phyloP scores from a whole-genome alignment of 2,113 vertebrate species.

The Monarcha castaneiventris region DNA sequence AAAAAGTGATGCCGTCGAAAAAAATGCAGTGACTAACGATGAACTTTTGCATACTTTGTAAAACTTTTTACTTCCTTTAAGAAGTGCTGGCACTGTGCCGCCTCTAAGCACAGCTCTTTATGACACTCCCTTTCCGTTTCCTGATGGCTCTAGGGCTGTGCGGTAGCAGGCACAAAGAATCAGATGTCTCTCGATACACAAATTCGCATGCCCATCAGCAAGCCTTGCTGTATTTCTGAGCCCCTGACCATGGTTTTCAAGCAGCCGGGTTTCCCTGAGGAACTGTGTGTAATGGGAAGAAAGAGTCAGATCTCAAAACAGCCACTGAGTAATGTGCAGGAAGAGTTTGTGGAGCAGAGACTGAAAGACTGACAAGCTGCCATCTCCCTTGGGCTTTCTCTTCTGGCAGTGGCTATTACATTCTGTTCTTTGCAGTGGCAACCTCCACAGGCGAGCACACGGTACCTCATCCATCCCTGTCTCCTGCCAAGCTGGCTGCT shows the following conservation, averaged over 20 bases:
- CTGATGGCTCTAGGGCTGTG: neutral
- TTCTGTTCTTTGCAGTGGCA: neutral
- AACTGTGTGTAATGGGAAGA: accelerated
- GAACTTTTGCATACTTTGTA: neutral
- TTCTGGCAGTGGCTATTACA: neutral
- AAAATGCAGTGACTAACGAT: neutral
- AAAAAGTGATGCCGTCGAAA: neutral
- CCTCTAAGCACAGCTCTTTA: neutral
- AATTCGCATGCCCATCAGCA: neutral
- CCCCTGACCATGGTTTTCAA: neutral
- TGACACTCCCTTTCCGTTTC: neutral
- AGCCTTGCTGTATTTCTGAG: neutral
- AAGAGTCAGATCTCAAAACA: neutral
- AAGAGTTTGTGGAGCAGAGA: neutral
- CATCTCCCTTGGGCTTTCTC: neutral
- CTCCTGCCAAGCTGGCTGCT: accelerated
- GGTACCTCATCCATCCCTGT: neutral
- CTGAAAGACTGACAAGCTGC: neutral
- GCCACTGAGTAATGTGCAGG: neutral
- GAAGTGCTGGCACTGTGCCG: neutral
- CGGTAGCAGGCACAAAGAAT: neutral
- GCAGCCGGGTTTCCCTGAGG: neutral
- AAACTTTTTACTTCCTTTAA: neutral
- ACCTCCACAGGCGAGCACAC: neutral
- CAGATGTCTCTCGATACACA: neutral